Conservation (phyloP, 2,797 vertebrate genomes). For the Discoglossus pictus region DNA sequence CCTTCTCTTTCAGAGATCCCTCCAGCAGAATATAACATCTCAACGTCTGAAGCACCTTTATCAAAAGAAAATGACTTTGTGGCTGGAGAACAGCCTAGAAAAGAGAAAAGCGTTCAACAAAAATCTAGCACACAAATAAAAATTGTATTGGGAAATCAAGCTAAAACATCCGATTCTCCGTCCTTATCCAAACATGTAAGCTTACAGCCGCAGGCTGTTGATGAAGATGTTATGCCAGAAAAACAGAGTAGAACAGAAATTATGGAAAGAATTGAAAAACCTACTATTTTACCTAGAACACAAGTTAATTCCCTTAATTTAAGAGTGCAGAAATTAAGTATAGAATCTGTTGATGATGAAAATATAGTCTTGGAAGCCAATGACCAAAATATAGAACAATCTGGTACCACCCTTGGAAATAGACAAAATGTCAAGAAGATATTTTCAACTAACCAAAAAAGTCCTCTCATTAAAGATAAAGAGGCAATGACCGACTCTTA, state of each 20-base stretch:
- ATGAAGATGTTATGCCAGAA: background rate
- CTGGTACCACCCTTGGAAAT: background rate
- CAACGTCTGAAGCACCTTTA: too few species aligned
- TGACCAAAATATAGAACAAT: background rate
- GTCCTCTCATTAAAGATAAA: background rate
- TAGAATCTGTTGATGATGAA: slow-evolving; percentile 39
- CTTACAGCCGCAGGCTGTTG: too few species aligned
- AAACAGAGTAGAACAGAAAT: slow-evolving; percentile 17
- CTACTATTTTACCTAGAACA: slow-evolving; percentile 46
- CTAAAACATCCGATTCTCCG: too few species aligned
- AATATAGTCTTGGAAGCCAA: background rate
- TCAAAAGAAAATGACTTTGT: too few species aligned
- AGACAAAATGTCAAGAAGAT: background rate
- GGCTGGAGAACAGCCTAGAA: too few species aligned
- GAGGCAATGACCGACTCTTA: background rate
- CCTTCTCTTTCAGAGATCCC: slow-evolving; percentile 1
- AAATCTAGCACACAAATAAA: too few species aligned
- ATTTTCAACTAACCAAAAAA: background rate
- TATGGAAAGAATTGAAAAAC: slow-evolving; percentile 21
- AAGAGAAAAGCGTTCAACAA: too few species aligned
- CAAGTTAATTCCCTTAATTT: slow-evolving; percentile 43
- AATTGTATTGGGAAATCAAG: too few species aligned
- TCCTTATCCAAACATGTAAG: too few species aligned
- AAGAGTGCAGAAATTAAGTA: slow-evolving; percentile 54
- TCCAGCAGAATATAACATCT: background rate